Base-by-base conservation (phyloP, 2,113 vertebrate species). In the Cinclus cinclus region DNA sequence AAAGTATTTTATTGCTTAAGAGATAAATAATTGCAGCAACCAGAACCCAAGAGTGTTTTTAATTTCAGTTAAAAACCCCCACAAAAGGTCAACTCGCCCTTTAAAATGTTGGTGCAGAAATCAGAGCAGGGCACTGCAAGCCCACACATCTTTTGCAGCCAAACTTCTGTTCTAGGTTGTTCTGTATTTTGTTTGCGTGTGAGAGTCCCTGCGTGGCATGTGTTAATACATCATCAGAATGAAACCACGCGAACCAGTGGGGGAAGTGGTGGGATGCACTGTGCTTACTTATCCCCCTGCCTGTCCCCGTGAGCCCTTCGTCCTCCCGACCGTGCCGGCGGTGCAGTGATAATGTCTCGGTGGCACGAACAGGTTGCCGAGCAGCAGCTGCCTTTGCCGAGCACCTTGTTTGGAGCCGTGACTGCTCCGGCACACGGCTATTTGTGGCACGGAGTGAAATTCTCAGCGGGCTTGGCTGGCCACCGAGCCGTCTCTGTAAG, bases 371-470 rank as follows among this genome's bases (percentile, higher is more conserved):
- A 35, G 82, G 58, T 68, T 93, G 93, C 93, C 94, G 47, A 65
- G 94, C 80, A 90, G 97, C 98, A 98, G 98, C 98, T 98, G 98
- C 97, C 96, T 95, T 95, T 96, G 92, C 88, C 92, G 84, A 90
- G 87, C 84, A 78, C 98, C 98, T 98, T 97, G 90, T 98, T 98
- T 98, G 98, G 98, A 97, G 96, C 95, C 89, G 60, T 88, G 95
- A 93, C 97, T 95, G 94, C 92, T 92, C 93, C 20, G 81, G 81
- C 56, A 41, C 50, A 42, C 47, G 42, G 97, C 98, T 99, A 97
- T 99, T 98, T 98, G 98, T 98, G 97, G 98, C 98, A 92, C 56
- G 83, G 95, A 94, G 83, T 55, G 77, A 77, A 97, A 95, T 55
- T 62, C 95, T 91, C 87, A 62, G 91, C 83, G 17, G 90, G 83